Conservation (phyloP, 2,888 invertebrate genomes). For the Drosophila cracens region DNA sequence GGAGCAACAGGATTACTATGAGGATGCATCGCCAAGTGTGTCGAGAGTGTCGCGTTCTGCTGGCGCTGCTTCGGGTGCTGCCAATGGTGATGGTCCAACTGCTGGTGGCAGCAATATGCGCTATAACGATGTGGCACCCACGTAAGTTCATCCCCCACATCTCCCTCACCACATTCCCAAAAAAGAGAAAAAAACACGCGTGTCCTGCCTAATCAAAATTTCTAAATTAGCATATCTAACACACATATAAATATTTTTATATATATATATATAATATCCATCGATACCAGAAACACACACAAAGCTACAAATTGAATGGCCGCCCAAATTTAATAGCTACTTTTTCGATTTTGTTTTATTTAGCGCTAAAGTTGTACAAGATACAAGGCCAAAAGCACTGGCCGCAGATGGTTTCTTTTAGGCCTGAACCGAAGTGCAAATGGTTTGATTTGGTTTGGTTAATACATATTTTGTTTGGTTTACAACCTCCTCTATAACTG, state of each 20-base stretch:
- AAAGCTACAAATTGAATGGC: conserved; percentile 25
- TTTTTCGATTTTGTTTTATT: conserved; percentile 74
- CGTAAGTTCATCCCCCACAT: conserved; percentile 87
- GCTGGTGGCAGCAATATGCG: conserved; percentile 88
- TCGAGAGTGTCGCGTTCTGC: conserved; percentile 84
- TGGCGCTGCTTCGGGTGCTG: conserved; percentile 69
- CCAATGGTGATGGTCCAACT: conserved; percentile 82
- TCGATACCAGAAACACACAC: conserved; percentile 22
- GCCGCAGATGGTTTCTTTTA: conserved; percentile 85
- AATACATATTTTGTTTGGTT: conserved; percentile 42
- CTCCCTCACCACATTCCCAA: too few species aligned
- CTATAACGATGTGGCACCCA: conserved; percentile 94
- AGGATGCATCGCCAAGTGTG: conserved; percentile 84
- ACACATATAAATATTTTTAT: conserved; percentile 20
- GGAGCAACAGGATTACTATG: conserved; percentile 85
- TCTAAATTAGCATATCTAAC: conserved; percentile 1
- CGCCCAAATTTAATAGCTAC: conserved; percentile 47
- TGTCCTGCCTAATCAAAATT: conserved; percentile 11
- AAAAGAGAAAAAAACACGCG: background rate
- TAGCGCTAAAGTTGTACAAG: conserved; percentile 83
- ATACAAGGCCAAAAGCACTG: conserved; percentile 85
- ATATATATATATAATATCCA: background rate
- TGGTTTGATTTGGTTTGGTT: conserved; percentile 64
- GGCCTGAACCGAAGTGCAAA: conserved; percentile 74
- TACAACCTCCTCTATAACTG: conserved; percentile 18